A percentile compares a stretch with the other conserved stretches of the same genome.
These are phyloP conservation scores for Gymnothorax javanicus DNA, from an alignment of 2,797 vertebrate species.

Conservation along the genomic window DNA sequence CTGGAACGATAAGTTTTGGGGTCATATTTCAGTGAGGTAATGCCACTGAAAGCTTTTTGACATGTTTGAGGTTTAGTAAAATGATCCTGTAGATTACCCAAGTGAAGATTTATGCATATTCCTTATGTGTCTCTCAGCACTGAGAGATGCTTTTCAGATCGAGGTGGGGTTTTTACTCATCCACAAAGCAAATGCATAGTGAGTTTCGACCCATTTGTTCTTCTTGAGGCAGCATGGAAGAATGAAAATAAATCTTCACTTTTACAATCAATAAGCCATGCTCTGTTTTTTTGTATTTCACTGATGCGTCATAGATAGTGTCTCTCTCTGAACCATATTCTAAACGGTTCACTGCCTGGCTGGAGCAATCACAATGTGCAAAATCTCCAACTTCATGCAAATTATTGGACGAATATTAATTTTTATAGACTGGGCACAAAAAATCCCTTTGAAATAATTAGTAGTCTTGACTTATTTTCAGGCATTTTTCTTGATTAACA, in stretches of 20 bases:
- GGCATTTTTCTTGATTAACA: too few relatives aligned
- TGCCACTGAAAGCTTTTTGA: conserved; percentile 18
- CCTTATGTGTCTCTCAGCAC: not conserved
- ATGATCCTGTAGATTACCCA: conserved; percentile 7
- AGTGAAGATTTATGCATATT: conserved; percentile 14
- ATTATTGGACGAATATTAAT: not conserved
- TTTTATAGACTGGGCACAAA: too few relatives aligned
- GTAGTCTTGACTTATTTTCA: too few relatives aligned
- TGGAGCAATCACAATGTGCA: not conserved
- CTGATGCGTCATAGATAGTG: not conserved
- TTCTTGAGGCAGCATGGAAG: not conserved
- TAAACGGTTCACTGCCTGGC: not conserved
- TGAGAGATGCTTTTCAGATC: conserved; percentile 10
- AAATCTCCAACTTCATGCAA: not conserved
- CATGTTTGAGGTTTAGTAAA: conserved; percentile 21
- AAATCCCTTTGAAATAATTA: too few relatives aligned
- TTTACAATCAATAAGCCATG: not conserved
- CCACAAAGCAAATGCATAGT: not conserved
- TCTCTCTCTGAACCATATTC: not conserved
- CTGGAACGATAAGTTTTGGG: not conserved
- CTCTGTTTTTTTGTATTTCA: not conserved
- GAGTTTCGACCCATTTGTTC: not conserved
- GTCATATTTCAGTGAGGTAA: conserved; percentile 22
- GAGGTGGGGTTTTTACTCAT: not conserved
- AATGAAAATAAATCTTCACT: conserved; percentile 16